Evolutionary conservation across 2,888 invertebrate genomes (phyloP).

Genomic region (Minunthozetes semirufus): DNA sequence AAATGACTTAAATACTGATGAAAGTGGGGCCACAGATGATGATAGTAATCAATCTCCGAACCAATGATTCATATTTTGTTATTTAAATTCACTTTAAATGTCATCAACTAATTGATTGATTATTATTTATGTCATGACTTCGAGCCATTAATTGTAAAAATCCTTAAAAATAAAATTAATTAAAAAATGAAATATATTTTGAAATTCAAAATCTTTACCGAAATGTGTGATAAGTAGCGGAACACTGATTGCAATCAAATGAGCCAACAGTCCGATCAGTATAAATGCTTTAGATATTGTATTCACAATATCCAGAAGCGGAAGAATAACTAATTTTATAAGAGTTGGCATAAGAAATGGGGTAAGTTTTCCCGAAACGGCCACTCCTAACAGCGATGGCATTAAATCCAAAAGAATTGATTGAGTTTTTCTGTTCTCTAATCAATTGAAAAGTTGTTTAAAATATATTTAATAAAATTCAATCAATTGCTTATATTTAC

Average conservation of each 20-base stretch:
- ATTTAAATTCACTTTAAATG: background rate
- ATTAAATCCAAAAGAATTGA: background rate
- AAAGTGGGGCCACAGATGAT: too few relatives aligned
- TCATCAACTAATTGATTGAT: background rate
- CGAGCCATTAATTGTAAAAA: background rate
- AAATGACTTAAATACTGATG: too few relatives aligned
- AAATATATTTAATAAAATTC: too few relatives aligned
- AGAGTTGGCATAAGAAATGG: background rate
- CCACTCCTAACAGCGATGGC: constrained; percentile 4
- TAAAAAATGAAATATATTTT: background rate
- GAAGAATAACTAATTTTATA: background rate
- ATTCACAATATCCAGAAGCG: background rate
- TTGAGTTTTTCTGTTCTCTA: constrained; percentile 5
- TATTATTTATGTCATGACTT: background rate
- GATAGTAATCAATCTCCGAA: too few relatives aligned
- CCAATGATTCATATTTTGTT: background rate
- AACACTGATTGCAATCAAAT: background rate
- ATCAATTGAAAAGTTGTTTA: background rate
- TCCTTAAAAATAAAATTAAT: constrained; percentile 9
- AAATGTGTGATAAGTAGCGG: constrained; percentile 7
- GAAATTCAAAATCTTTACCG: background rate
- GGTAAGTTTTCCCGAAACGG: background rate
- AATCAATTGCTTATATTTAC: too few relatives aligned
- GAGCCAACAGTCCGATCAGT: background rate
- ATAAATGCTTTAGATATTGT: constrained; percentile 13